Conservation (phyloP, 2,797 vertebrate species). For the Eulemur coronatus region DNA sequence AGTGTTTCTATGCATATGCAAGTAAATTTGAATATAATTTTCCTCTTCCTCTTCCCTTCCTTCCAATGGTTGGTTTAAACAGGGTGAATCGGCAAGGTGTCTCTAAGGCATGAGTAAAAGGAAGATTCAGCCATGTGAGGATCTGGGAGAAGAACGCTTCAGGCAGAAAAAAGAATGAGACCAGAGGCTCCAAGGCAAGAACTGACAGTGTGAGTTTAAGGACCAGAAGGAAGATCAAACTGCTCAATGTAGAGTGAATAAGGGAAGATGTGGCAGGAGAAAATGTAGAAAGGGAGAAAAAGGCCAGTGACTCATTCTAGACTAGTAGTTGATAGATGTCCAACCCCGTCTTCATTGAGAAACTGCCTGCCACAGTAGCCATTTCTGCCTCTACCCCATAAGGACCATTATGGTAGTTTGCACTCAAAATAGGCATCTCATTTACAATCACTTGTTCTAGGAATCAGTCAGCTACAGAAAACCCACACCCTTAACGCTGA, state of each 20-base stretch:
- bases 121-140: neutral
- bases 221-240: neutral
- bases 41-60: neutral
- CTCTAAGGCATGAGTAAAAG: neutral
- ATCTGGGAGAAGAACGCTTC: neutral
- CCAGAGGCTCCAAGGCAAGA: neutral
- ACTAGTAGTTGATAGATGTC: neutral
- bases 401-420: neutral
- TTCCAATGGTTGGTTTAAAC: neutral
- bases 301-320: neutral
- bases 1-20: neutral
- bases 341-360: neutral
- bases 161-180: neutral
- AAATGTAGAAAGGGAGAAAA: neutral
- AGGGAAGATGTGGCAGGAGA: neutral
- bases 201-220: neutral
- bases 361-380: neutral
- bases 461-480: neutral
- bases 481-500: neutral
- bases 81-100: neutral
- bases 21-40: neutral
- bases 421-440: neutral
- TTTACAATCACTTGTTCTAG: neutral
- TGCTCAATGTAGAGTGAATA: neutral
- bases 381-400: rapidly evolving